A percentile compares a stretch with the other conserved stretches of the same genome.
These are phyloP conservation scores for Chouioia cunea DNA, from an alignment of 2,888 invertebrate genomes.

Conservation along the genomic window DNA sequence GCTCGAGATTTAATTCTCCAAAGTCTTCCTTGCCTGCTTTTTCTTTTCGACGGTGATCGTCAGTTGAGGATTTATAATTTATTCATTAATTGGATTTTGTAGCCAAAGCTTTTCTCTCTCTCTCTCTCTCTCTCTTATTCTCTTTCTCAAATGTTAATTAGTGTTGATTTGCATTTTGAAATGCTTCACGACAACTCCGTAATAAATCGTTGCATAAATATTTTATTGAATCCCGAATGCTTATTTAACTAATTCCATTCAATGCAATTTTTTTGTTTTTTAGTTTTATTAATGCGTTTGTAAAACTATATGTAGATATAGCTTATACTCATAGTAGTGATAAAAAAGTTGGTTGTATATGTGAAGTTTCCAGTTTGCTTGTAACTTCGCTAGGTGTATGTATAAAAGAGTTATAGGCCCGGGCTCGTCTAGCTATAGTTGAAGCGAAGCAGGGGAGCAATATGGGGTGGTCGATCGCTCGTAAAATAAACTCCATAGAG, in stretches of 20 bases:
- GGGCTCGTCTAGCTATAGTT: neutral
- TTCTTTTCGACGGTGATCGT: neutral
- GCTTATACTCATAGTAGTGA: no score
- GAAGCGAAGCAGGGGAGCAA: slow-evolving; percentile 20
- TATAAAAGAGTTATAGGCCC: no score
- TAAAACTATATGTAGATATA: no score
- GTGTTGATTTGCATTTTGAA: slow-evolving; percentile 17
- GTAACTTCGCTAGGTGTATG: no score
- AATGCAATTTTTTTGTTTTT: no score
- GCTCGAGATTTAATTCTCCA: no score
- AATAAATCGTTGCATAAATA: neutral
- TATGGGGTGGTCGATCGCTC: slow-evolving; percentile 61
- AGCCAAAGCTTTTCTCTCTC: neutral
- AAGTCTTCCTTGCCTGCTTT: slow-evolving; percentile 1
- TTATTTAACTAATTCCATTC: no score
- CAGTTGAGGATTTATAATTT: slow-evolving; percentile 23
- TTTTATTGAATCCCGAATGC: no score
- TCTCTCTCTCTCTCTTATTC: neutral
- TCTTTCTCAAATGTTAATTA: neutral
- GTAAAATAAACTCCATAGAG: slow-evolving; percentile 67
- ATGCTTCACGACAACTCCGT: neutral
- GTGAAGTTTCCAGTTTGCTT: no score
- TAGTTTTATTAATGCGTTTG: no score
- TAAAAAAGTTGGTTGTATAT: no score
- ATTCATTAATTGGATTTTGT: slow-evolving; percentile 31